phyloP scores from a whole-genome alignment of 2,113 vertebrate species.

The Pao palembangensis region DNA sequence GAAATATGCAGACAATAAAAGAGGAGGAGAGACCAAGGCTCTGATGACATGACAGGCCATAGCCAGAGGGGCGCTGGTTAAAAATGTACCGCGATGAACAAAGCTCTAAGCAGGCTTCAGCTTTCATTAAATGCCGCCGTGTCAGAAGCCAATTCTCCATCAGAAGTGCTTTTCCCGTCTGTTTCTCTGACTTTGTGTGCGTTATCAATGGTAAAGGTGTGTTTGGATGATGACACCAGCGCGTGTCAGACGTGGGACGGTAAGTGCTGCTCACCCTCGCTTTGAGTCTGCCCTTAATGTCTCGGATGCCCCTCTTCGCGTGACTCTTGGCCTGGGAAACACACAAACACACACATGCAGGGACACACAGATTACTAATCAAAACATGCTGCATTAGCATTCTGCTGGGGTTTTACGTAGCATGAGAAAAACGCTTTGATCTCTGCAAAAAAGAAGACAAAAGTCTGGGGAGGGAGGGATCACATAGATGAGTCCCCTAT shows the following conservation, averaged over 20 bases:
- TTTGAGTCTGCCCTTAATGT: constrained; percentile 90
- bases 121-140: constrained; percentile 80
- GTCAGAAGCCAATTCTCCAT: constrained; percentile 59
- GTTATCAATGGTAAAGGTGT: constrained; percentile 5
- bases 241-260: constrained; percentile 36
- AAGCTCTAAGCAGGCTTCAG: constrained; percentile 85
- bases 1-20: constrained; percentile 88
- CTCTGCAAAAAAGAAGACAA: constrained; percentile 59
- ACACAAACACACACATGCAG: constrained; percentile 11
- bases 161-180: constrained; percentile 66
- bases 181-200: constrained; percentile 59
- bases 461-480: constrained; percentile 53
- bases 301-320: constrained; percentile 89
- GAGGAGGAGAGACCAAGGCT: constrained; percentile 67
- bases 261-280: constrained; percentile 79
- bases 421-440: constrained; percentile 67
- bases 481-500: constrained; percentile 43
- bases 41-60: constrained; percentile 79
- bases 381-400: constrained; percentile 64
- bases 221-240: constrained; percentile 7
- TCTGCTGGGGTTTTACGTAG: constrained; percentile 56
- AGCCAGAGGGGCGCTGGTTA: constrained; percentile 85
- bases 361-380: constrained; percentile 47
- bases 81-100: constrained; percentile 84
- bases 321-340: constrained; percentile 86